Evolutionary conservation across 2,113 vertebrate genomes (phyloP), one percentile per base, ranked within the genome.

Genomic region (Suricata suricatta): DNA sequence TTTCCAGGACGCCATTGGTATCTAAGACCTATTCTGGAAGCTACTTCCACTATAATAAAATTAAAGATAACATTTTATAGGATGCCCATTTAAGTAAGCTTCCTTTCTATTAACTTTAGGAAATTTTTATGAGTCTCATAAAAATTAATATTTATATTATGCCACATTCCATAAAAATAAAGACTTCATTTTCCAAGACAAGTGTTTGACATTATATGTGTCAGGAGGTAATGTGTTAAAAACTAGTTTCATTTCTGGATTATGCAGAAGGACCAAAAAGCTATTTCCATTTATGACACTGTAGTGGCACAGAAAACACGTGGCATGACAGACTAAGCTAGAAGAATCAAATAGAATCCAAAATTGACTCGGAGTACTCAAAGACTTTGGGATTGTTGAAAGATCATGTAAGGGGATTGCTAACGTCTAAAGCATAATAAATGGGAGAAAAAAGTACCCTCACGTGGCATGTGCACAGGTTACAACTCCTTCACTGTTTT

Each of bases 181-280:
- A 96, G 21, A 92, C 33, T 95, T 87, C 38, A 64, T 81, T 96
- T 97, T 93, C 38, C 57, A 88, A 96, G 57, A 57, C 38, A 85
- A 79, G 60, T 88, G 38, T 72, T 95, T 96, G 90, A 63, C 41
- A 84, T 93, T 95, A 84, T 88, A 83, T 19, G 54, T 31, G 47
- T 89, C 74, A 96, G 86, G 57, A 82, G 71, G 81, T 89, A 97
- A 96, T 63, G 23, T 92, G 54, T 79, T 91, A 89, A 96, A 79
- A 95, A 41, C 13, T 10, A 96, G 68, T 47, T 96, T 94, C 83
- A 89, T 98, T 96, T 38, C 83, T 89, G 54, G 69, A 92, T 93
- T 95, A 96, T 15, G 93, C 29, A 96, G 72, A 90, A 80, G 66
- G 54, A 79, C 33, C 10, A 21, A 79, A 86, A 92, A 95, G 72